A percentile compares a stretch with the other conserved stretches of the same genome.
Conservation (phyloP, 2,888 invertebrate genomes). For the Trachelus stipa region DNA sequence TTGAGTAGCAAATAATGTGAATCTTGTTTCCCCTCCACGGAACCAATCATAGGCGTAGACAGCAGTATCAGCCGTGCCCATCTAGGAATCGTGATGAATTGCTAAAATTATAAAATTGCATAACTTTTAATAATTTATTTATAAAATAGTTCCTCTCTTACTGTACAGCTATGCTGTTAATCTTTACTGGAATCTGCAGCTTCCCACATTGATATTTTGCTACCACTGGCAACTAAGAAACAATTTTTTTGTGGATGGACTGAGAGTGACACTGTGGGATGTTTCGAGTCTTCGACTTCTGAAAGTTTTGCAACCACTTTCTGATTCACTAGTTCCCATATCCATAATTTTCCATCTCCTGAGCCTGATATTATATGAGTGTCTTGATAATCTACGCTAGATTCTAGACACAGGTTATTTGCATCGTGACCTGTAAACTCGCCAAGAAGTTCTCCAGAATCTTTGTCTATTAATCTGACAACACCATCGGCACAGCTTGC, state of each 20-base stretch:
- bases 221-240: slow-evolving; percentile 80
- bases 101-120: neutral
- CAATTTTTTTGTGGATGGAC: slow-evolving; percentile 83
- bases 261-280: slow-evolving; percentile 74
- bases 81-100: neutral
- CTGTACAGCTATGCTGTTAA: neutral
- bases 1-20: neutral
- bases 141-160: neutral
- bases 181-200: slow-evolving; percentile 4
- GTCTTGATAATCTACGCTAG: slow-evolving; percentile 86
- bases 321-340: slow-evolving; percentile 90
- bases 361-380: slow-evolving; percentile 91
- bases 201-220: slow-evolving; percentile 78
- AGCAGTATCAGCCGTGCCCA: neutral
- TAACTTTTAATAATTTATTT: neutral
- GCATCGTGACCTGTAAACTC: slow-evolving; percentile 87
- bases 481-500: slow-evolving; percentile 86
- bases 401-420: slow-evolving; percentile 88
- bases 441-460: slow-evolving; percentile 80
- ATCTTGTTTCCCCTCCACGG: neutral
- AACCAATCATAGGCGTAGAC: neutral
- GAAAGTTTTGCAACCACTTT: slow-evolving; percentile 67
- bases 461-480: slow-evolving; percentile 90
- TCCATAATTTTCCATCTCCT: slow-evolving; percentile 84
- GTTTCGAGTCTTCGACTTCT: slow-evolving; percentile 58